Evolutionary conservation across 1,140 invertebrate species (phyloP), one percentile per base, ranked within the genome.

Genomic region (Proctacanthus coquilletti): DNA sequence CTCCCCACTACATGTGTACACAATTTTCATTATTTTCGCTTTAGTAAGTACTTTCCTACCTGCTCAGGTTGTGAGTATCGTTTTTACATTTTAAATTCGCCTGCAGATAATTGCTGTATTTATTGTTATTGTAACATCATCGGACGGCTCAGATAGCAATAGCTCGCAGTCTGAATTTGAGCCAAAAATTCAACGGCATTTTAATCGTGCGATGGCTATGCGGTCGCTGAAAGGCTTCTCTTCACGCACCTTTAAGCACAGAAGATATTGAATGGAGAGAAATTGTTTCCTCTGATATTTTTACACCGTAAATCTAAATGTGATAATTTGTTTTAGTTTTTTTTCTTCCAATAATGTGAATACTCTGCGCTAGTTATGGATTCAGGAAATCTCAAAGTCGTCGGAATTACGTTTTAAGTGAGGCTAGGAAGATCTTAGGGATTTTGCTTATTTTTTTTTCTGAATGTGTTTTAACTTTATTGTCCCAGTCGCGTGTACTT

Each of bases 201-300:
- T 85, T 52, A 86, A 84, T 61, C 67, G 82, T 36, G 80, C 82
- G 2, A 82, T 86, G 77, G 80, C 82, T 3, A 86, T 86, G 81
- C 68, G 80, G 15, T 80, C 79, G 34, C 65, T 87, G 17, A 67
- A 73, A 19, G 68, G 75, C 17, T 62, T 70, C 13, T 59, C 64
- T 18, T 53, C 64, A 32, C 60, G 64, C 17, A 36, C 19, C 20
- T 33, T 33, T 34, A 40, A 39, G 33, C 38, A 36, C 10, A 39
- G 34, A 31, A 43, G 61, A 61, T 42, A 64, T 21, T 42, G 39
- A 41, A 36, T 18, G n/a, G 18, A n/a, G n/a, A n/a, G n/a, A n/a
- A n/a, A n/a, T n/a, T n/a, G n/a, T n/a, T n/a, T n/a, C n/a, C n/a
- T n/a, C n/a, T n/a, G n/a, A n/a, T n/a, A n/a, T n/a, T n/a, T n/a